Evolutionary conservation across 1,140 invertebrate genomes (phyloP).

Genomic region (Propsilocerus akamusi): DNA sequence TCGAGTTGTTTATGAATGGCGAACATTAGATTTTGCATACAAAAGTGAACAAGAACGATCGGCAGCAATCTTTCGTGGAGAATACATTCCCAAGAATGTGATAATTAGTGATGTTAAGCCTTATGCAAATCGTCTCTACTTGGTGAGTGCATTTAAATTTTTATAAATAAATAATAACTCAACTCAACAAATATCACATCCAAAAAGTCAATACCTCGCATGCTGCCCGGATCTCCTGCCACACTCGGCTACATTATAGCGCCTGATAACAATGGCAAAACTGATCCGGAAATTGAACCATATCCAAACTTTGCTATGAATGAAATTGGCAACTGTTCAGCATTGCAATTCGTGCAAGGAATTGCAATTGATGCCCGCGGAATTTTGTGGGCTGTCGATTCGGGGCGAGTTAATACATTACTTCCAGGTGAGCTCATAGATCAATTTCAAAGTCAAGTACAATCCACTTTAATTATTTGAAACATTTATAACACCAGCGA

Average conservation of each 20-base stretch:
- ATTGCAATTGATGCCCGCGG: constrained; percentile 47
- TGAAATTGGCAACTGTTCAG: constrained; percentile 33
- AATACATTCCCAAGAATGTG: constrained; percentile 6
- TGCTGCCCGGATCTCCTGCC: constrained; percentile 35
- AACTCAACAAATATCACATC: background rate
- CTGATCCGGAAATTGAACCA: constrained; percentile 36
- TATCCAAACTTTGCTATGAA: constrained; percentile 50
- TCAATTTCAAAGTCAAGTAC: background rate
- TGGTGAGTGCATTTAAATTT: background rate
- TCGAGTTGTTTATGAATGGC: constrained; percentile 30
- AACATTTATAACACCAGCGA: background rate
- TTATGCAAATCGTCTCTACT: constrained; percentile 8
- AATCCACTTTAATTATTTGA: background rate
- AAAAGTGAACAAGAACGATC: constrained; percentile 13
- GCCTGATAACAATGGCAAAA: constrained; percentile 23
- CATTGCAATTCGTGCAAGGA: constrained; percentile 47
- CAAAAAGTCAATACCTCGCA: constrained; percentile 6
- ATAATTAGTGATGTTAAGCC: constrained; percentile 8
- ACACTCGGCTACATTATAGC: constrained; percentile 38
- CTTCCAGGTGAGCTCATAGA: background rate
- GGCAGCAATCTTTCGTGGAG: background rate
- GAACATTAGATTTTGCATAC: constrained; percentile 27
- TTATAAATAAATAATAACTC: background rate
- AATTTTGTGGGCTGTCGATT: constrained; percentile 51
- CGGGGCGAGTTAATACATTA: constrained; percentile 28